Evolutionary conservation across 2,797 vertebrate species (phyloP).

Genomic region (Rallus crepitans): DNA sequence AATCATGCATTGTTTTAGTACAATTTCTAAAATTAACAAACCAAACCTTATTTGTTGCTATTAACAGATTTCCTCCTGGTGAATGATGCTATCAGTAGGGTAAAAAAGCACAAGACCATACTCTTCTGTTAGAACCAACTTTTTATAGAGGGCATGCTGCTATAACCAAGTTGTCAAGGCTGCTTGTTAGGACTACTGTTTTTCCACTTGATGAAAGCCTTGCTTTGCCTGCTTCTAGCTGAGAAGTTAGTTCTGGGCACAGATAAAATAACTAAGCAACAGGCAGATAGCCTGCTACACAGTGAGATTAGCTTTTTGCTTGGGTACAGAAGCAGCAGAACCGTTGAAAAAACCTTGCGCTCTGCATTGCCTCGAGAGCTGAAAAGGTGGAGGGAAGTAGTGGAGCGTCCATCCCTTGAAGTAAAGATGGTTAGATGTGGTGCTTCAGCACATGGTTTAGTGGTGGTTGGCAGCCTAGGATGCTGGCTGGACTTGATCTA

Average conservation of each 20-base stretch:
- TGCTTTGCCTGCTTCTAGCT: not conserved
- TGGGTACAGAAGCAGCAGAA: too few relatives aligned
- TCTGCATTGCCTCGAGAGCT: too few relatives aligned
- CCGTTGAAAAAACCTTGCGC: too few relatives aligned
- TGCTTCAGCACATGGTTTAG: too few relatives aligned
- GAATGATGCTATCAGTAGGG: not conserved
- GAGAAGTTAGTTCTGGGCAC: not conserved
- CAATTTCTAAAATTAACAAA: not conserved
- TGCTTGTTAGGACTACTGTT: not conserved
- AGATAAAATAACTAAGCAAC: not conserved
- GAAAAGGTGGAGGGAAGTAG: too few relatives aligned
- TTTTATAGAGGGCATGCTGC: not conserved
- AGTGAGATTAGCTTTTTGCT: not conserved
- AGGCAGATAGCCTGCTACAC: not conserved
- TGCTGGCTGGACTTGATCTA: too few relatives aligned
- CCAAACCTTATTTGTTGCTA: not conserved
- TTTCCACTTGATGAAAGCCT: not conserved
- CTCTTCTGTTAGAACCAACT: not conserved
- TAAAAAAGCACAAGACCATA: not conserved
- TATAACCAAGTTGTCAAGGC: not conserved
- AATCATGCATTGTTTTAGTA: not conserved
- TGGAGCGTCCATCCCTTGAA: too few relatives aligned
- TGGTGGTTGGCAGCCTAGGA: too few relatives aligned
- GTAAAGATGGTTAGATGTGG: too few relatives aligned
- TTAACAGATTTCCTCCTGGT: not conserved